Percentiles rank a stretch among this genome's conserved stretches.
Conservation (phyloP, 2,113 vertebrate genomes). For the Struthio camelus region DNA sequence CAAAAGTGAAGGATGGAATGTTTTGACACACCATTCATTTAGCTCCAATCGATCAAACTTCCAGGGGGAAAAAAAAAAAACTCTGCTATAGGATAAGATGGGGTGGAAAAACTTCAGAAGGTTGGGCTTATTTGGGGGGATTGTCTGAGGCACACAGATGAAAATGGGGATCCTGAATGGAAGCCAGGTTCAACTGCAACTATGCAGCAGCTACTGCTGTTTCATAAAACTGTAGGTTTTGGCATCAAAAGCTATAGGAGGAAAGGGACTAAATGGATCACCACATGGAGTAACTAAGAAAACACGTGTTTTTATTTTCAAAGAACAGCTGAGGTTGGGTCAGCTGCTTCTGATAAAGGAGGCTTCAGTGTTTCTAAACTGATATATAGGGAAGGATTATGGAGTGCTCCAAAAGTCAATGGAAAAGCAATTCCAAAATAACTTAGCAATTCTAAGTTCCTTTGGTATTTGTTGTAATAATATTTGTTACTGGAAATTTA, state of each 20-base stretch:
- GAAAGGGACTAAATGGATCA: not conserved
- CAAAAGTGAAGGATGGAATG: not conserved
- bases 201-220: conserved; percentile 13
- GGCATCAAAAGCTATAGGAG: conserved; percentile 9
- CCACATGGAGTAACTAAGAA: conserved; percentile 35
- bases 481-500: conserved; percentile 54
- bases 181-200: not conserved
- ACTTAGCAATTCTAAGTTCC: conserved; percentile 50
- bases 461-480: conserved; percentile 61
- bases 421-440: conserved; percentile 59
- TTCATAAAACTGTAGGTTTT: conserved; percentile 32
- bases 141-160: not conserved
- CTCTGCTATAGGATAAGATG: rapidly evolving
- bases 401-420: conserved; percentile 37
- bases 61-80: not conserved
- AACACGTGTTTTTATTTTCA: conserved; percentile 69
- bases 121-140: not conserved
- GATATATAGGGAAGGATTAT: conserved; percentile 61
- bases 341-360: conserved; percentile 73
- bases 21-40: not conserved
- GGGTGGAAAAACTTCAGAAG: not conserved
- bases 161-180: not conserved
- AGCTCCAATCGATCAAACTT: rapidly evolving
- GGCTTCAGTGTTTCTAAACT: conserved; percentile 52
- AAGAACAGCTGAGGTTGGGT: conserved; percentile 62